Base-by-base conservation (phyloP, 2,888 invertebrate species). In the Callinectes sapidus region DNA sequence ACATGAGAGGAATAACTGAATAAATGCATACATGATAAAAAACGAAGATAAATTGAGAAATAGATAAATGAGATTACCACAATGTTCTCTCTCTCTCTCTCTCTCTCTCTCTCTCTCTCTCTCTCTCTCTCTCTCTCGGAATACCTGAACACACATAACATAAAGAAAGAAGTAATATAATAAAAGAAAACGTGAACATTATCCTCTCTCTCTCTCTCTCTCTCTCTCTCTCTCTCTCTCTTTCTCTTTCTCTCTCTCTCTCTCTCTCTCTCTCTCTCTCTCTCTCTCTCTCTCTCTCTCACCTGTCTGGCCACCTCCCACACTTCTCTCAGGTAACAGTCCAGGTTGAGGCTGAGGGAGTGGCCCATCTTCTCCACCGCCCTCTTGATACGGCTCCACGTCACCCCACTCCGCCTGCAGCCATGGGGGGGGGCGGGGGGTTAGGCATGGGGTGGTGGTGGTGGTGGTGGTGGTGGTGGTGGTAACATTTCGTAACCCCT, bases 241-340 rank as follows among this genome's bases (percentile, higher is more conserved):
- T 48, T 10, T 48, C 48, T 48, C 10, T 39, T 1, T n/a, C 23
- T n/a, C 23, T n/a, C 23, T 39, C 23, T 39, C 13, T 71, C 55
- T 39, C 35, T 28, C 42, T 66, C 61, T 35, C 35, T 87, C 61
- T 42, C 42, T 66, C 87, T 55, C 77, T 48, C 71, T 42, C 32
- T 32, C 32, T 48, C 35, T 54, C 35, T 61, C 35, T 32, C 6
- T n/a, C 42, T 42, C n/a, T 14, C 48, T 39, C 92, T 90, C 39
- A 94, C 94, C 92, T 93, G 93, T 54, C 91, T 87, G 14, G 94
- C 91, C 39, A 94, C 90, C 54, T 94, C 94, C 66, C 87, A 90
- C 32, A 94, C 89, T 42, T 94, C 94, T 35, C 93, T 48, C 71
- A 94, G 55, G 89, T 94, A 94, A 61, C 94, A 94, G 3, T 93